Percentiles rank a stretch among this genome's conserved stretches.
These are phyloP conservation scores for Calosoma granatense DNA, from an alignment of 1,140 invertebrate species.

Conservation along the genomic window DNA sequence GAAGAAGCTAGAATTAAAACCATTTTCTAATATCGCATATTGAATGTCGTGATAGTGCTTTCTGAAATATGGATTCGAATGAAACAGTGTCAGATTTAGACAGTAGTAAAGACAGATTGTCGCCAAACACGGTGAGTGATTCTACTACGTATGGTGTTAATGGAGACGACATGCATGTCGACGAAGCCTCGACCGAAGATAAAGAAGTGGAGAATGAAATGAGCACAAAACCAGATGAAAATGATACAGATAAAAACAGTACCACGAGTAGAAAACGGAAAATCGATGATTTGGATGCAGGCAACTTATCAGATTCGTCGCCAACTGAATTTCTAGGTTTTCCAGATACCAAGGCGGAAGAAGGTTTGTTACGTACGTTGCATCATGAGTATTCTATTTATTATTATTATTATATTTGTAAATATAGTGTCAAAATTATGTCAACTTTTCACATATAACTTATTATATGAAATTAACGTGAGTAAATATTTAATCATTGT, in stretches of 20 bases:
- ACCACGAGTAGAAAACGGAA: neutral
- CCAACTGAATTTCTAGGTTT: neutral
- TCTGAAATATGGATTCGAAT: neutral
- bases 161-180: neutral
- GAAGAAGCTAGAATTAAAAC: conserved; percentile 4
- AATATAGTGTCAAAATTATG: neutral
- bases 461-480: neutral
- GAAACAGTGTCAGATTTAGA: conserved; percentile 21
- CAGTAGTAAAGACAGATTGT: conserved; percentile 17
- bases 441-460: neutral
- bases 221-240: neutral
- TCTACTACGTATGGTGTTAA: neutral
- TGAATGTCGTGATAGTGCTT: conserved; percentile 5
- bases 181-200: neutral
- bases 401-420: neutral
- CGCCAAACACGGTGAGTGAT: neutral
- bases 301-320: neutral
- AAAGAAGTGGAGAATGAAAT: neutral
- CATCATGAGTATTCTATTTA: neutral
- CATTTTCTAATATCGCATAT: conserved; percentile 1
- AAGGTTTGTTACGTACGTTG: neutral
- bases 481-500: too few species aligned
- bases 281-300: neutral
- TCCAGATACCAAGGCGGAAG: neutral
- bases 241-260: neutral